These are phyloP conservation scores for Drosophila nikananu DNA, from an alignment of 1,140 invertebrate species.

Conservation along the genomic window DNA sequence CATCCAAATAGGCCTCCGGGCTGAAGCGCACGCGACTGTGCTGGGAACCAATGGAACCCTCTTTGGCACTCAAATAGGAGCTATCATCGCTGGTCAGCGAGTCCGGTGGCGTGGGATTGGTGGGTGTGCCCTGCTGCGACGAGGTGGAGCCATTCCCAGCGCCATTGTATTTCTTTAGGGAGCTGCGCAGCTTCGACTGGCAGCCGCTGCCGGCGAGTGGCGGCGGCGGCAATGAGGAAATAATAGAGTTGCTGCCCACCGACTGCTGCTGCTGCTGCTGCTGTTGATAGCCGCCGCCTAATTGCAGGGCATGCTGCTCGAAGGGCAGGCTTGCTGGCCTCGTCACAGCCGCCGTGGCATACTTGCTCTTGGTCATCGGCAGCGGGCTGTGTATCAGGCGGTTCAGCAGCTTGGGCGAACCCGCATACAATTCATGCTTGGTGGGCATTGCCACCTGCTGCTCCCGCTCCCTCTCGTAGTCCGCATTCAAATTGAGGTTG, in stretches of 20 bases:
- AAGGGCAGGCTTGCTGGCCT: constrained; percentile 90
- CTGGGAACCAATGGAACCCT: constrained; percentile 88
- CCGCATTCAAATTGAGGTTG: constrained; percentile 75
- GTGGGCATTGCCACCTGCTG: constrained; percentile 44
- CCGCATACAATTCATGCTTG: constrained; percentile 74
- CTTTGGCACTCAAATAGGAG: constrained; percentile 93
- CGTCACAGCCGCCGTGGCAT: constrained; percentile 68
- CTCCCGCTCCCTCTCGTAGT: constrained; percentile 47
- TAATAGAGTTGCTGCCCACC: too few species aligned
- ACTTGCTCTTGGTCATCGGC: constrained; percentile 64
- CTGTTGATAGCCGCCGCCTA: constrained; percentile 33
- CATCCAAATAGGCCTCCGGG: constrained; percentile 88
- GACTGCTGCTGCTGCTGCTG: background rate
- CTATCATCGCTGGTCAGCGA: constrained; percentile 93
- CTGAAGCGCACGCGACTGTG: constrained; percentile 92
- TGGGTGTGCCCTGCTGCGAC: constrained; percentile 88
- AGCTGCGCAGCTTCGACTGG: constrained; percentile 70
- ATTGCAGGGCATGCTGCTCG: constrained; percentile 55
- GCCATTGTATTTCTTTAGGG: constrained; percentile 62
- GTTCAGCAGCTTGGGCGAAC: constrained; percentile 74
- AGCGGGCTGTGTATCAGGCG: constrained; percentile 72
- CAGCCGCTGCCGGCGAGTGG: background rate
- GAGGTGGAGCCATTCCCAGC: constrained; percentile 60
- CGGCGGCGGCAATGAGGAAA: constrained; percentile 50
- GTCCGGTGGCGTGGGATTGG: constrained; percentile 93